These are phyloP conservation scores for Lepas anatifera DNA, from an alignment of 2,888 invertebrate genomes.

Conservation along the genomic window DNA sequence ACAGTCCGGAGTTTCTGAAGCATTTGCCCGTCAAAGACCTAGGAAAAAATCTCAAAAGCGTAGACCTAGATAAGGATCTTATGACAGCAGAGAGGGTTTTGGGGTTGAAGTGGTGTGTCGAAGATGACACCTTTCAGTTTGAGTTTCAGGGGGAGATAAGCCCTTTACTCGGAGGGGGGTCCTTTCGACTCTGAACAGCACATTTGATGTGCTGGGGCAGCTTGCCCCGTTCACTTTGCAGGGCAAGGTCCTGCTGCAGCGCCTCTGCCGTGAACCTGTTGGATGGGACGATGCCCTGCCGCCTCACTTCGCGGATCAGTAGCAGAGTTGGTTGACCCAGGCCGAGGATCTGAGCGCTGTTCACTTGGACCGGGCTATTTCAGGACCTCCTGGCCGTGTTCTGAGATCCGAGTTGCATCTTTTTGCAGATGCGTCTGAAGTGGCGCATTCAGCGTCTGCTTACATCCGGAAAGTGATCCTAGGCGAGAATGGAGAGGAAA, in stretches of 20 bases:
- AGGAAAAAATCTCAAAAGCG: not conserved
- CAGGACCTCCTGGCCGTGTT: not conserved
- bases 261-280: not conserved
- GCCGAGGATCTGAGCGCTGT: not conserved
- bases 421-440: not conserved
- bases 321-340: not conserved
- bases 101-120: not conserved
- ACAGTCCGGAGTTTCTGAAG: not conserved
- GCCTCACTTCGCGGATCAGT: not conserved
- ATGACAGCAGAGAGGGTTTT: not conserved
- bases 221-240: not conserved
- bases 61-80: not conserved
- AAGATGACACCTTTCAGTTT: not conserved
- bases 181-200: not conserved
- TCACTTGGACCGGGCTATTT: not conserved
- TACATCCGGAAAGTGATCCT: not conserved
- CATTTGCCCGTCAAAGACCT: not conserved
- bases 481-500: not conserved
- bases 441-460: not conserved
- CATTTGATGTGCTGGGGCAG: not conserved
- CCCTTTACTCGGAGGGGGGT: not conserved
- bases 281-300: not conserved
- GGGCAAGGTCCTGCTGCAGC: not conserved
- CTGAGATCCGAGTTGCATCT: not conserved
- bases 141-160: not conserved